These are phyloP conservation scores for Nyctalus aviator DNA, from an alignment of 2,797 vertebrate genomes.

Conservation along the genomic window DNA sequence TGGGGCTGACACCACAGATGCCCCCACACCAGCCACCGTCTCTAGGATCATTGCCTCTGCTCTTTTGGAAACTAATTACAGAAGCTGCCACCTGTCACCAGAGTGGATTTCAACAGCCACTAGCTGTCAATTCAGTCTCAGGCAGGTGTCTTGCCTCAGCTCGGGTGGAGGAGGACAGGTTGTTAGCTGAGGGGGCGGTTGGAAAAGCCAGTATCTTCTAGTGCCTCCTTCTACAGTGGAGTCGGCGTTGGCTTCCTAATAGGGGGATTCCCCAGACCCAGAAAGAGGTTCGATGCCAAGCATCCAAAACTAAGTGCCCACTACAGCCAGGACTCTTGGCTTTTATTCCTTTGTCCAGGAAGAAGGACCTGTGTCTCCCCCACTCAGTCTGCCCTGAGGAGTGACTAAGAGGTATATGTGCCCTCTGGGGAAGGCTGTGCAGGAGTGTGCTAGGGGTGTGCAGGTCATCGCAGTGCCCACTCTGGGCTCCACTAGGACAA, in stretches of 20 bases:
- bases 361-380: neutral
- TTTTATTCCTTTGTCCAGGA: constrained; percentile 31
- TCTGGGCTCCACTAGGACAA: neutral
- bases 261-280: neutral
- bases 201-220: neutral
- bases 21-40: neutral
- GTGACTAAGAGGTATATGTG: neutral
- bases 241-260: neutral
- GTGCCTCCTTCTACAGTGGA: neutral
- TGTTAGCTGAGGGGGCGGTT: neutral
- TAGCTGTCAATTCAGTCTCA: neutral
- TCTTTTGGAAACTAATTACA: constrained; percentile 31
- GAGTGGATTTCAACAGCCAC: neutral
- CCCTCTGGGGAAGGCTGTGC: neutral
- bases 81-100: neutral
- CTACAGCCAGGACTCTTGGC: neutral
- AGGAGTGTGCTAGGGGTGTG: neutral
- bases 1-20: neutral
- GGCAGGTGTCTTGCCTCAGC: neutral
- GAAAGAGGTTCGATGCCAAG: neutral
- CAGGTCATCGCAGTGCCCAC: neutral
- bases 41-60: neutral
- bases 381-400: neutral
- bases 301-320: neutral
- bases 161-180: neutral